Evolutionary conservation across 2,113 vertebrate species (phyloP), one percentile per base, ranked within the genome.

Genomic region (Labeo rohita): DNA sequence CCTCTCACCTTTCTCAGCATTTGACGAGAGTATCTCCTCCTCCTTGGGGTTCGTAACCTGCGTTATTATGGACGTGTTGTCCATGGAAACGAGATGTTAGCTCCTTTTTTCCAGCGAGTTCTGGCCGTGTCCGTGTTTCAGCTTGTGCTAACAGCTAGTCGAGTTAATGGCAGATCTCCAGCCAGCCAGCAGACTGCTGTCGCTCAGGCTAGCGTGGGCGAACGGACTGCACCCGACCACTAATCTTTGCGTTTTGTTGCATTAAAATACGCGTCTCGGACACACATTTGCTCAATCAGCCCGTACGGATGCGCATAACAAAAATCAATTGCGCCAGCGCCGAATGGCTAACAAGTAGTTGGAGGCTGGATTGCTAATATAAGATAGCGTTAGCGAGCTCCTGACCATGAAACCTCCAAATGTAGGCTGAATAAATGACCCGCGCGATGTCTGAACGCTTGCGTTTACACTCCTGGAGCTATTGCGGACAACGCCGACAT

Each of bases 41-140:
- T 99, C 98, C 95, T 98, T 99, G 80, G 98, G 97, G 95, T 98
- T 98, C 93, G 97, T 96, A 95, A 98, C 97, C 94, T 99, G 98
- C 93, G 98, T 99, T 95, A 98, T 99, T 93, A 99, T 97, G 95
- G 98, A 98, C 95, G 96, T 98, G 96, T 97, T 96, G 97, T 98
- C 97, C 98, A 99, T 99, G 97, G 95, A 96, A 96, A 95, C 96
- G 93, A 92, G 79, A 92, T 85, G 86, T 93, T 89, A 83, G 82
- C 84, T 93, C 91, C 91, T 84, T 83, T 85, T 56, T 92, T 91
- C 75, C 86, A 65, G 86, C 70, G 82, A 83, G 83, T 66, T 84
- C 65, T 89, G 72, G 76, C 70, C 83, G 34, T 68, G 21, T 56
- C 85, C 83, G 85, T 87, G 88, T 87, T 85, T 76, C 49, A n/a